Base-by-base conservation (phyloP, 2,888 invertebrate genomes). In the Portevinia maculata region DNA sequence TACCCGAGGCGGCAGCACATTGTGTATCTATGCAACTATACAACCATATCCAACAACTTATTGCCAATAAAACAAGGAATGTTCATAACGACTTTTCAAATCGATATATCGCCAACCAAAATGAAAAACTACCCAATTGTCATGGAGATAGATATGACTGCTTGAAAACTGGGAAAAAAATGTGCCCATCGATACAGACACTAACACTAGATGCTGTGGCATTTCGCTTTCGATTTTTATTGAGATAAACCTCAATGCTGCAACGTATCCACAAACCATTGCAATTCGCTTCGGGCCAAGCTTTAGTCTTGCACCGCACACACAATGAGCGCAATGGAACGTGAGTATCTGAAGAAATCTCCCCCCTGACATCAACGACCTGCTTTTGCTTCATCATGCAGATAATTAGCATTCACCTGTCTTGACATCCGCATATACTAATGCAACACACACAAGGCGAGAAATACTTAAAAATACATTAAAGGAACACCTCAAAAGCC, bases 351-450 rank as follows among this genome's bases (percentile, higher is more conserved):
- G 44, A 7, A 48, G 55, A 62, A 37, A 62, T 53, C 32, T 55
- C 39, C 55, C 64, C 57, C 44, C 50, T 24, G 11, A 37, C 30
- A 55, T 24, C 28, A 11, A 24, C 60, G 67, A 74, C 69, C 69
- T 64, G 69, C 32, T 79, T 79, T 59, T 46, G 62, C 34, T 11
- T 57, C 74, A 48, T 50, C 62, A 74, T 79, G 79, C 74, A 50
- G 74, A 62, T 69, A 79, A 79, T 79, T 75, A 79, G 79, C 69
- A 75, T 79, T 79, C 79, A 75, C 79, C 69, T 79, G 79, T 57
- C 50, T 75, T 79, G 69, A 64, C 44, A 74, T 67, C 53, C 46
- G 70, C 62, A 70, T 48, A 65, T 48, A 48, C 48, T 39, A 15
- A 41, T 62, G 44, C 67, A 32, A 52, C 9, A 37, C 39, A 74